These are phyloP conservation scores for Oegoconia quadripuncta DNA, from an alignment of 2,888 invertebrate genomes.

Conservation along the genomic window DNA sequence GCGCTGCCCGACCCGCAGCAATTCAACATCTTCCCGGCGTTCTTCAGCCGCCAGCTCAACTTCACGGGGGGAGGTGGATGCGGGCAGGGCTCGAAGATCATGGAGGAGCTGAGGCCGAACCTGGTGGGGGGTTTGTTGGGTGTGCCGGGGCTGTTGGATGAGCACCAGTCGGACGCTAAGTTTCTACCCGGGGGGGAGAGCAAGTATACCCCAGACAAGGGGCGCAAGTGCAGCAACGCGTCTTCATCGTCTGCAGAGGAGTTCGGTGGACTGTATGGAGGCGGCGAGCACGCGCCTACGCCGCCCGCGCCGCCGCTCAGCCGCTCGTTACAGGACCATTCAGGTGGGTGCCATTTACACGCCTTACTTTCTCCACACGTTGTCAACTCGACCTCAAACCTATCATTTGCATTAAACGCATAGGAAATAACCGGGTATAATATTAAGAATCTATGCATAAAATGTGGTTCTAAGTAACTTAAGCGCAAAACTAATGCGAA, in stretches of 20 bases:
- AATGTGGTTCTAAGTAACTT: too few relatives aligned
- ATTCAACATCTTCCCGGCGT: slow-evolving; percentile 95
- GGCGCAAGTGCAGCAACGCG: slow-evolving; percentile 88
- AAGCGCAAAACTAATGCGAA: too few relatives aligned
- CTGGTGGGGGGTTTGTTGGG: slow-evolving; percentile 88
- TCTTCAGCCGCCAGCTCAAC: slow-evolving; percentile 93
- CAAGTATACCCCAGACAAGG: slow-evolving; percentile 77
- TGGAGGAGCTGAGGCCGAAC: slow-evolving; percentile 93
- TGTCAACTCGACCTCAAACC: too few relatives aligned
- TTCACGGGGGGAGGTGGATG: slow-evolving; percentile 85
- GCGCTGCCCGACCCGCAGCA: slow-evolving; percentile 85
- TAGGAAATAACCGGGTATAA: too few relatives aligned
- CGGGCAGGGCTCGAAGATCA: slow-evolving; percentile 86
- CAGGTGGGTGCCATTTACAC: slow-evolving; percentile 60
- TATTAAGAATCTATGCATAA: neutral
- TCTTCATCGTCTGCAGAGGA: slow-evolving; percentile 91
- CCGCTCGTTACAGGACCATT: slow-evolving; percentile 78
- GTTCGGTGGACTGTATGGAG: slow-evolving; percentile 89
- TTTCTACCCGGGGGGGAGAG: slow-evolving; percentile 76
- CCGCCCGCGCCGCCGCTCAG: slow-evolving; percentile 80
- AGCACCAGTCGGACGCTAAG: slow-evolving; percentile 82
- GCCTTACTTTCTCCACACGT: too few relatives aligned
- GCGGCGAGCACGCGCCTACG: slow-evolving; percentile 84
- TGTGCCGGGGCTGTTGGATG: slow-evolving; percentile 88
- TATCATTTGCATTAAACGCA: neutral